A percentile compares a stretch with the other conserved stretches of the same genome.
phyloP scores from a whole-genome alignment of 2,888 invertebrate genomes.

The Calameuta filiformis region DNA sequence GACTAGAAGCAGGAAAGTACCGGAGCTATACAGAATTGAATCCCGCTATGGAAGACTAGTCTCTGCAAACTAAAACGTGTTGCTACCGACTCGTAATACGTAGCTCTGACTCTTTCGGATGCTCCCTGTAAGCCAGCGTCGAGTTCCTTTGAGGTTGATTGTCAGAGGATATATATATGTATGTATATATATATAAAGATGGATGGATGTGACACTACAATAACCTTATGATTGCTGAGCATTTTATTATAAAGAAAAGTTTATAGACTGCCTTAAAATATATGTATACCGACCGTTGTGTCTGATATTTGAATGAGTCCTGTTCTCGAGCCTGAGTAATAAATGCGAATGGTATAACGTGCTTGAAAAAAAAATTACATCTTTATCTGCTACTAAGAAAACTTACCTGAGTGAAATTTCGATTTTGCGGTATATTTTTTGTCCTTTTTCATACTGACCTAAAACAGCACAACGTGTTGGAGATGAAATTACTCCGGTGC shows the following conservation, averaged over 20 bases:
- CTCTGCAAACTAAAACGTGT: neutral
- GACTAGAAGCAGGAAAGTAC: neutral
- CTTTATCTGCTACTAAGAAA: neutral
- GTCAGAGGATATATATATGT: neutral
- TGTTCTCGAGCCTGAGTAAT: neutral
- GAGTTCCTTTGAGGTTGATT: neutral
- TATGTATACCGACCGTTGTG: neutral
- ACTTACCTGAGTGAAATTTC: neutral
- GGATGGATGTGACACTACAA: neutral
- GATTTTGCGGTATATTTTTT: neutral
- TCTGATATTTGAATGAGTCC: neutral
- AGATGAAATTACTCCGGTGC: neutral
- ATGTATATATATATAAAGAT: neutral
- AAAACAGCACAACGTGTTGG: neutral
- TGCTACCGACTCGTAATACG: neutral
- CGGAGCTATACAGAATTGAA: neutral
- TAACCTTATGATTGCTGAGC: neutral
- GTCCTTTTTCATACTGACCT: neutral
- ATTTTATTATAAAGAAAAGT: neutral
- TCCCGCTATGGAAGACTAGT: neutral
- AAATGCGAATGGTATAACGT: neutral
- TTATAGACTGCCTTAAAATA: neutral
- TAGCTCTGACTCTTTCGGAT: neutral
- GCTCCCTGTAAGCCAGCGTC: neutral
- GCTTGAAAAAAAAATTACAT: neutral